Conservation (phyloP, 2,113 vertebrate genomes). For the Azemiops feae region DNA sequence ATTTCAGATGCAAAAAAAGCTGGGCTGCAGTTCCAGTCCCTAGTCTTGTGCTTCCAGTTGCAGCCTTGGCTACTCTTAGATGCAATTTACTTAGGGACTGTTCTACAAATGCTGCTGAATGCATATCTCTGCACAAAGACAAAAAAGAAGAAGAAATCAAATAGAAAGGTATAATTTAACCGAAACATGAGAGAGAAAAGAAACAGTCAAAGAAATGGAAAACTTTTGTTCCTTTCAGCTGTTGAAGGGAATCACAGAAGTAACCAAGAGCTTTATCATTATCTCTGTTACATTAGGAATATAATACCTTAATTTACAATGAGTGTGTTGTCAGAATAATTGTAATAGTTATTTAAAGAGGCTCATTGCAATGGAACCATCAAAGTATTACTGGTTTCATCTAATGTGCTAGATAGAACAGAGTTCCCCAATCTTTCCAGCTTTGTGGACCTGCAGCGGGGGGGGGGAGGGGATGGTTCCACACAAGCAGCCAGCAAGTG, state of each 20-base stretch:
- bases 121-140: conserved; percentile 16
- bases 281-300: not conserved
- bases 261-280: not conserved
- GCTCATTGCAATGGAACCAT: not conserved
- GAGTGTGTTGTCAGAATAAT: not conserved
- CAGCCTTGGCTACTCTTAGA: conserved; percentile 19
- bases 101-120: conserved; percentile 9
- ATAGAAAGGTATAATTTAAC: not conserved
- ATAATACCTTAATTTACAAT: not conserved
- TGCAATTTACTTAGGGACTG: not conserved
- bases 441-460: not conserved
- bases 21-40: not conserved
- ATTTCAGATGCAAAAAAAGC: conserved; percentile 47
- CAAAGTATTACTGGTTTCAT: not conserved
- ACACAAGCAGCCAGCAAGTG: too few relatives aligned
- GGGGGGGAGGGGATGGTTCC: too few relatives aligned
- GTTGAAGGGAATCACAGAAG: not conserved
- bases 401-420: not conserved
- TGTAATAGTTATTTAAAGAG: not conserved
- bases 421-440: not conserved
- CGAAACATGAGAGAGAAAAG: conserved; percentile 3
- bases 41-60: conserved; percentile 30
- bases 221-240: not conserved
- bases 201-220: not conserved
- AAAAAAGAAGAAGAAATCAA: not conserved